Conservation (phyloP, 2,888 invertebrate species). For the Tetragnatha montana region DNA sequence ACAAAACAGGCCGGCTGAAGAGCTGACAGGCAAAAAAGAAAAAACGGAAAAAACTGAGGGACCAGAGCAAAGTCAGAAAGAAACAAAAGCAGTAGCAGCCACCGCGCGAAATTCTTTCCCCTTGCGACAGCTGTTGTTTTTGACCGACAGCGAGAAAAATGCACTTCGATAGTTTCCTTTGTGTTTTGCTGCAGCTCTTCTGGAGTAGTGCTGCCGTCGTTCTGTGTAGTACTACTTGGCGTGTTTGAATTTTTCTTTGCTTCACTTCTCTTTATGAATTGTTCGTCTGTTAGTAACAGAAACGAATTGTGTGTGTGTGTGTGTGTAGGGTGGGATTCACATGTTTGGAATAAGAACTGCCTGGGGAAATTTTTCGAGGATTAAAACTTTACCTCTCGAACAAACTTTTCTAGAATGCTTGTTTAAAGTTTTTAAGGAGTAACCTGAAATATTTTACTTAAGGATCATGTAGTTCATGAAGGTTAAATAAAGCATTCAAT, state of each 20-base stretch:
- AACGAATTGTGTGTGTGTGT: background rate
- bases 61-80: background rate
- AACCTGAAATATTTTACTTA: too few species aligned
- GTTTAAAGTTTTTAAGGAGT: too few species aligned
- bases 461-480: too few species aligned
- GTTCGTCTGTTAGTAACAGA: background rate
- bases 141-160: constrained; percentile 25
- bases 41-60: background rate
- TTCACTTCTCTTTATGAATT: constrained; percentile 1
- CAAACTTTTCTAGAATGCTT: background rate
- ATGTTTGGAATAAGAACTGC: background rate
- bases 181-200: background rate
- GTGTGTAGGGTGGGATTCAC: background rate
- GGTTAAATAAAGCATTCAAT: too few species aligned
- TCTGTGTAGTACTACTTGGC: background rate
- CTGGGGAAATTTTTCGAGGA: background rate
- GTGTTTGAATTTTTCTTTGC: background rate
- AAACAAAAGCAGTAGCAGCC: background rate
- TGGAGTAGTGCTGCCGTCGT: constrained; percentile 6
- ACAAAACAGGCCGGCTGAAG: background rate
- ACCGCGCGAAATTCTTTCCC: background rate
- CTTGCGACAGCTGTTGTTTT: constrained; percentile 25
- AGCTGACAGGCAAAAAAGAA: background rate
- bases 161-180: constrained; percentile 15
- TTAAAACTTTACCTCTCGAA: background rate